These are phyloP conservation scores for Phalera bucephala DNA, from an alignment of 2,888 invertebrate species.

Conservation along the genomic window DNA sequence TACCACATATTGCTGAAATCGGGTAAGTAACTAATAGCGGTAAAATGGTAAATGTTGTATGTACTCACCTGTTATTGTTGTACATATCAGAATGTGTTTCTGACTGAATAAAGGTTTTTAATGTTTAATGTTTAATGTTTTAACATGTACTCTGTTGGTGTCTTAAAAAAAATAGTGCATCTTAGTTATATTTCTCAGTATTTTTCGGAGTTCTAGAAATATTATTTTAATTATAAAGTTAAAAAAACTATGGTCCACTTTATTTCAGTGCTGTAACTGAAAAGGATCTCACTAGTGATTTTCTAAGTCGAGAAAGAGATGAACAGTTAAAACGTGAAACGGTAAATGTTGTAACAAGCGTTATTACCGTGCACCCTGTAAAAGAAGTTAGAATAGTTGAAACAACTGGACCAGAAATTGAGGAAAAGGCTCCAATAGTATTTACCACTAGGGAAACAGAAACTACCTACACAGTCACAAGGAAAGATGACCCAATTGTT, in stretches of 20 bases:
- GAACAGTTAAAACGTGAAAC: constrained; percentile 64
- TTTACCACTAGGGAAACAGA: constrained; percentile 48
- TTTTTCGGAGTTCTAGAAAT: background rate
- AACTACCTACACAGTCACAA: constrained; percentile 40
- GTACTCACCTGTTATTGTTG: no score
- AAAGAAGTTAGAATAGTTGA: constrained; percentile 29
- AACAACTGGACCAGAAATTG: constrained; percentile 16
- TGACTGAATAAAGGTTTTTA: no score
- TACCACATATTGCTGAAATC: constrained; percentile 76
- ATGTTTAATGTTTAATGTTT: no score
- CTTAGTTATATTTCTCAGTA: no score
- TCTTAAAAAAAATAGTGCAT: no score
- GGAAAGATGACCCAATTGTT: constrained; percentile 36
- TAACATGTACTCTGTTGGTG: no score
- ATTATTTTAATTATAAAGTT: background rate
- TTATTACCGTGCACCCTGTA: constrained; percentile 14
- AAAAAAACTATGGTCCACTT: background rate
- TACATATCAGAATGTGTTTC: no score
- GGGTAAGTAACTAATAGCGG: constrained; percentile 47
- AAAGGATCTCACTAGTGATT: constrained; percentile 55
- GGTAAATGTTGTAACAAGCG: constrained; percentile 13
- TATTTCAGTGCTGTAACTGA: constrained; percentile 49
- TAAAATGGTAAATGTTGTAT: no score
- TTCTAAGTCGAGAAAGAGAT: constrained; percentile 63
- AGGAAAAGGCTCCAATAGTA: constrained; percentile 26